phyloP scores from a whole-genome alignment of 2,888 invertebrate genomes.

The Drosophila barbarae region DNA sequence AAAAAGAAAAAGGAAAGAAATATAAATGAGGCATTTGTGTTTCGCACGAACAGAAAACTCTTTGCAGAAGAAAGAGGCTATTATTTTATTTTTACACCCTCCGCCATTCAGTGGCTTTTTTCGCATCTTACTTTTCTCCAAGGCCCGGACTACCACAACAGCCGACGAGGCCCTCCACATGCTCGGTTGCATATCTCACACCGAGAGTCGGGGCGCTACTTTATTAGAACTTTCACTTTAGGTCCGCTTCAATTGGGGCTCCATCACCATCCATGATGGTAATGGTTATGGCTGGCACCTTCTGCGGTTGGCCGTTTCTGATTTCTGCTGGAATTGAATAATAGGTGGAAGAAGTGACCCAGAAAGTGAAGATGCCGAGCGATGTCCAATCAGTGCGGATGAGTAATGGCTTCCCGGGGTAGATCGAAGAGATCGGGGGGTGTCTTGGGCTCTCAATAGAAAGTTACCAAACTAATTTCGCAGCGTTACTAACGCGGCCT shows the following conservation, averaged over 20 bases:
- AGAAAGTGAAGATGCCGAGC: conserved; percentile 44
- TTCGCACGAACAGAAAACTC: conserved; percentile 28
- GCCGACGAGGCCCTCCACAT: conserved; percentile 18
- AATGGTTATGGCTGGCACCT: conserved; percentile 16
- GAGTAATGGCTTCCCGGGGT: conserved; percentile 31
- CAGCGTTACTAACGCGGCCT: conserved; percentile 12
- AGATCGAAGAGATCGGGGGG: conserved; percentile 6
- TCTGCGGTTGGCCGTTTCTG: conserved; percentile 17
- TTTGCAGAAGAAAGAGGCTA: conserved; percentile 4
- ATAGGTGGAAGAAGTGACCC: conserved; percentile 43
- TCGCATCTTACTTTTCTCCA: conserved; percentile 36
- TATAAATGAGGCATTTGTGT: conserved; percentile 53
- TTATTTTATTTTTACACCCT: conserved; percentile 42
- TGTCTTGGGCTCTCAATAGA: conserved; percentile 30
- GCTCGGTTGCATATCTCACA: conserved; percentile 50
- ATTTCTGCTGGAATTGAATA: conserved; percentile 53
- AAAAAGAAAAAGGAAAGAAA: conserved; percentile 15
- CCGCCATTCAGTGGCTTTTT: conserved; percentile 19
- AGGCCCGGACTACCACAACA: conserved; percentile 62
- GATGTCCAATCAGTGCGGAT: conserved; percentile 27
- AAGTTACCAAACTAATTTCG: conserved; percentile 38
- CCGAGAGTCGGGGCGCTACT: conserved; percentile 24
- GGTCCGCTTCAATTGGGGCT: conserved; percentile 57
- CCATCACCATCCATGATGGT: not conserved
- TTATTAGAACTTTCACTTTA: conserved; percentile 73